Evolutionary conservation across 2,113 vertebrate genomes (phyloP), one percentile per base, ranked within the genome.

Genomic region (Scartelaos histophorus): DNA sequence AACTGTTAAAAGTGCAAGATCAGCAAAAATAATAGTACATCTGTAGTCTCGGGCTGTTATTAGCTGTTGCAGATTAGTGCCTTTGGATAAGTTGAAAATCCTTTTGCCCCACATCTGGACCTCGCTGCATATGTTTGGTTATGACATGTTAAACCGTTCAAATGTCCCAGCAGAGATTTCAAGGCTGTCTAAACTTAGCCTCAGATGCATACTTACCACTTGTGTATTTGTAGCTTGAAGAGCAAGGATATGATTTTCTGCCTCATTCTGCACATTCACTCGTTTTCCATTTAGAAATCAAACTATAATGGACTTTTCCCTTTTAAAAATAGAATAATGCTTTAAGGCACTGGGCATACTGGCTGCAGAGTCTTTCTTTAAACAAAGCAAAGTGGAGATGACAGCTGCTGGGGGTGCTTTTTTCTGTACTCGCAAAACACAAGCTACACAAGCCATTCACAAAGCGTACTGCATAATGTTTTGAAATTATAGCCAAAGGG

Each of bases 11-110:
- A 53, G 9, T 47, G 16, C 19, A 24, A 22, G 16, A 34, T 49
- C 70, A 62, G 29, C 49, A 66, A 58, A 21, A 54, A n/a, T 68
- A 58, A 60, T 24, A 7, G 38, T 22, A 69, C 60, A 69, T 38
- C 35, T 69, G 51, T 79, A 66, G 45, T 16, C 69, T 62, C 69
- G 73, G 46, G 53, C 45, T 74, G 56, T 60, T 78, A 19, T 71
- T 67, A 67, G 46, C 29, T 70, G 78, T 51, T 60, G 67, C 51
- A 75, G 67, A 81, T 21, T 85, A 78, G 86, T 71, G 71, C 62
- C 56, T 73, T 79, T 73, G 77, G 72, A 82, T 77, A 77, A 80
- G 74, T 69, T 80, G 70, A 84, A 86, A 79, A 87, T 84, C 69
- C 71, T 65, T 34, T 71, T 5, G 9, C 38, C 64, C 58, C 16